A percentile compares a stretch with the other conserved stretches of the same genome.
Conservation (phyloP, 2,797 vertebrate species). For the Tadarida brasiliensis region DNA sequence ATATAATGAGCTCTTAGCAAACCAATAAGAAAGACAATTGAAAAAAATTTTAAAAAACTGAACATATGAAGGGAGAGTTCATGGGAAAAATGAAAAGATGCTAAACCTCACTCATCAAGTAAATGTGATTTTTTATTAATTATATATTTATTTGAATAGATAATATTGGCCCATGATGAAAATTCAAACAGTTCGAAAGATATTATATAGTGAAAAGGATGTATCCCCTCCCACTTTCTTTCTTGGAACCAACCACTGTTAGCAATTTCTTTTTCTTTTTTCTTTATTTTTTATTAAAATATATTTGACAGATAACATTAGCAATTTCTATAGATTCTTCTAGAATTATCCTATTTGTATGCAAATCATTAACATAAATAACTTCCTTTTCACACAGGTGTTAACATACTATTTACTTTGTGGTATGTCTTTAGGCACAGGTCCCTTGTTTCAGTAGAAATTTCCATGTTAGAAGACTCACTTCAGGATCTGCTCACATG, state of each 20-base stretch:
- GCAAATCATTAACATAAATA: neutral
- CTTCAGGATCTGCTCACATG: neutral
- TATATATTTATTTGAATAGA: neutral
- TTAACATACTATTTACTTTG: neutral
- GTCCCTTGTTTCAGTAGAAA: neutral
- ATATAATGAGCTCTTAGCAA: neutral
- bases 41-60: neutral
- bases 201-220: neutral
- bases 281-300: neutral
- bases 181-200: neutral
- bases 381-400: neutral
- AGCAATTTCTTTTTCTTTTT: neutral
- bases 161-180: neutral
- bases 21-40: neutral
- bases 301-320: neutral
- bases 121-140: neutral
- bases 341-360: neutral
- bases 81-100: neutral
- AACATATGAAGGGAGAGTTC: neutral
- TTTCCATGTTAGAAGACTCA: neutral
- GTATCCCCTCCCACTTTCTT: neutral
- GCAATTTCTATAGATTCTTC: neutral
- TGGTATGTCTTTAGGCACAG: neutral
- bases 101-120: neutral
- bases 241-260: neutral